A percentile compares a stretch with the other conserved stretches of the same genome.
Evolutionary conservation across 2,888 invertebrate genomes (phyloP).

Genomic region (Tipula lateralis): DNA sequence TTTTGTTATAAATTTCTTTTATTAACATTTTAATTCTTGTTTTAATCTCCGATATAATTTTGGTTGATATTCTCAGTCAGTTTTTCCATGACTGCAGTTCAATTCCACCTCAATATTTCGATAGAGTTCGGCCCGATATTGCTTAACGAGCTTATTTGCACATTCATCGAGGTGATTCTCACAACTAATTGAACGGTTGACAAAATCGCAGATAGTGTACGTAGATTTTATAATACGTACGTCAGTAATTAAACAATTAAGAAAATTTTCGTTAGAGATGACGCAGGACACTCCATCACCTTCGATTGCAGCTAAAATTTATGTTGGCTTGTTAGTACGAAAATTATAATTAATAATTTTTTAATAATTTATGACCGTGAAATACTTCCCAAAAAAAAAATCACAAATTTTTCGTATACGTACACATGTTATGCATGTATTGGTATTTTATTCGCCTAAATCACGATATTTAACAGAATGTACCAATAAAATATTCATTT

Average conservation of each 20-base stretch:
- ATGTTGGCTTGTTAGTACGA: no score
- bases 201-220: background rate
- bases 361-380: no score
- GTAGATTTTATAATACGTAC: background rate
- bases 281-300: background rate
- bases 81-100: background rate
- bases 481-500: no score
- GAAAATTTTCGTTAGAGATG: background rate
- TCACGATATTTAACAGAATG: no score
- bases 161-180: background rate
- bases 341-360: no score
- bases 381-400: no score
- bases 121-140: background rate
- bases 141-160: background rate
- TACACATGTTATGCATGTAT: no score
- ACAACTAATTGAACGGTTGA: background rate
- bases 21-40: background rate
- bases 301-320: background rate
- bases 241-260: background rate
- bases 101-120: background rate
- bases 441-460: no score
- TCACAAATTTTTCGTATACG: no score
- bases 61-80: no score
- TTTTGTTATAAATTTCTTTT: background rate
- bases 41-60: background rate